Conservation (phyloP, 2,888 invertebrate genomes). For the Brenthis daphne region DNA sequence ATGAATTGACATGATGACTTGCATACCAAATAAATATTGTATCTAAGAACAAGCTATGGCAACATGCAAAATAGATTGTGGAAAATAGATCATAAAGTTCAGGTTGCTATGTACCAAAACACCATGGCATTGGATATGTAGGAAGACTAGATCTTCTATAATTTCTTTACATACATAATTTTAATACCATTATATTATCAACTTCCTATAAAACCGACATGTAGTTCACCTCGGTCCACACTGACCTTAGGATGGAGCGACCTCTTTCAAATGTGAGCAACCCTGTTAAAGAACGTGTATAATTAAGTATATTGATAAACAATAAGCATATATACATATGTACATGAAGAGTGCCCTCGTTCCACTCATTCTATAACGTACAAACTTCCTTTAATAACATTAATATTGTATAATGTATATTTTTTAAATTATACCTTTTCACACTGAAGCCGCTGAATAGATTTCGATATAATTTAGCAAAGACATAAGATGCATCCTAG, state of each 20-base stretch:
- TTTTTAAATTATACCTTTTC: too few species aligned
- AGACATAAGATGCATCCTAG: too few species aligned
- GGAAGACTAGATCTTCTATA: not conserved
- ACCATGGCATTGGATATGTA: not conserved
- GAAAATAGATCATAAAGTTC: too few species aligned
- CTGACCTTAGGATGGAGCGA: slow-evolving; percentile 5
- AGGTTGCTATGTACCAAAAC: not conserved
- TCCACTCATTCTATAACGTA: too few species aligned
- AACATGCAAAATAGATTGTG: not conserved
- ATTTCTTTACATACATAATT: not conserved
- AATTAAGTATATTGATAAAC: not conserved
- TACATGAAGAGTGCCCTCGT: not conserved
- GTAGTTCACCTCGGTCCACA: slow-evolving; percentile 9
- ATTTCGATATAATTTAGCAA: too few species aligned
- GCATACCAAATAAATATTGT: not conserved
- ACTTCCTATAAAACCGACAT: slow-evolving; percentile 8
- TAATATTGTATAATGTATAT: too few species aligned
- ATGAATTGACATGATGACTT: too few species aligned
- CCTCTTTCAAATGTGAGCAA: slow-evolving; percentile 8
- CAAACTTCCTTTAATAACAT: too few species aligned
- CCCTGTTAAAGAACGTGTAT: not conserved
- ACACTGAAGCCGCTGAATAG: too few species aligned
- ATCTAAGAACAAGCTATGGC: not conserved
- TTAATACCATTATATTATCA: slow-evolving; percentile 5
- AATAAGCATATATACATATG: not conserved